Base-by-base conservation (phyloP, 2,113 vertebrate genomes). In the Cheirogaleus medius region DNA sequence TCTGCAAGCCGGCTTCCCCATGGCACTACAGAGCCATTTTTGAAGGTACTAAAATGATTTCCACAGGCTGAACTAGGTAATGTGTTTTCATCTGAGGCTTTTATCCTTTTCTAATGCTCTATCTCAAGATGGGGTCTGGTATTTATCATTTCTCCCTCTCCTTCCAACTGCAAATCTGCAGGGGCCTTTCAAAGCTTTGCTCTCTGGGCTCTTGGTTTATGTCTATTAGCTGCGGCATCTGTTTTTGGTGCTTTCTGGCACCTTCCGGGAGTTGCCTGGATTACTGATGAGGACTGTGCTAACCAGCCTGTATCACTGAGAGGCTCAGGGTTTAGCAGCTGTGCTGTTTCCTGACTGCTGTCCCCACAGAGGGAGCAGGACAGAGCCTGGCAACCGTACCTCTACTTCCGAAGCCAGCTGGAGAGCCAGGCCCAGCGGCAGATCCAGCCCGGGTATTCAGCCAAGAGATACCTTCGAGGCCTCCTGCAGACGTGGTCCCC, bases 401-500 rank as follows among this genome's bases (percentile, higher is more conserved):
- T 98, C 29, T 81, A 97, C 87, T 98, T 98, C 68, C 86, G 73
- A 73, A 98, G 96, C 63, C 97, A 98, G 96, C 73, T 93, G 32
- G 54, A 96, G 2, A 96, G 64, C 54, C 97, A 97, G 69, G 49
- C 0, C 64, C 90, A 94, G 42, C 34, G 86, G 87, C 96, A 97
- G 73, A 98, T 98, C 88, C 98, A 97, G 60, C 97, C 97, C 34
- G 98, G 98, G 27, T 98, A 91, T 94, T 99, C 90, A 0, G 98
- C 97, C 90, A 98, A 98, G 96, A 98, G 95, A 47, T 95, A 98
- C 39, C 98, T 98, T 73, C 94, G 96, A 21, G 97, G 80, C 73
- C 89, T 98, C 25, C 83, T 98, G 47, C 2, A 6, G 92, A 97
- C 82, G 14, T 97, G 97, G 95, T 49, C 98, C 83, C 89, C 92